Conservation (phyloP, 30 jellyfish, hydroid and myxozoan genomes). For the Hydractinia echinata region DNA sequence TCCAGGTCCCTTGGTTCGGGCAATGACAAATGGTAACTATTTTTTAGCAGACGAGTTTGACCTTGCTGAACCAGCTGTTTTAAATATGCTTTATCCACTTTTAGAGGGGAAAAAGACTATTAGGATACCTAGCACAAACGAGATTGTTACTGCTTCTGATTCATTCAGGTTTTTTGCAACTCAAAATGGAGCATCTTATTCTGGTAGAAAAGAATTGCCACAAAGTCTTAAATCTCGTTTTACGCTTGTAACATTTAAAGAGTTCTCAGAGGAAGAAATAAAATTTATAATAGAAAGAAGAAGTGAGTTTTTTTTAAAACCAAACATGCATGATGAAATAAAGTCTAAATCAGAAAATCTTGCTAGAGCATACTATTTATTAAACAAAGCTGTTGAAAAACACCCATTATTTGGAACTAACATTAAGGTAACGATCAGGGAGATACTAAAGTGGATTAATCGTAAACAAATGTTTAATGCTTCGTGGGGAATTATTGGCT, state of each 20-base stretch:
- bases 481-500: not conserved
- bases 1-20: conserved; percentile 23
- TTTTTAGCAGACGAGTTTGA: conserved; percentile 24
- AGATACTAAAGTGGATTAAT: conserved; percentile 3
- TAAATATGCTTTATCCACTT: conserved; percentile 14
- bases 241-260: not conserved
- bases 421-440: not conserved
- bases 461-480: not conserved
- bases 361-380: not conserved
- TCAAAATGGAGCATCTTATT: conserved; percentile 11
- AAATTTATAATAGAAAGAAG: not conserved
- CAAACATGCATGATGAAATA: not conserved
- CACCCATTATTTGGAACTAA: not conserved
- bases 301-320: not conserved
- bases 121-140: conserved; percentile 1
- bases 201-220: conserved; percentile 22
- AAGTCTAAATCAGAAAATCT: not conserved
- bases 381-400: not conserved
- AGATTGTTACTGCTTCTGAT: not conserved
- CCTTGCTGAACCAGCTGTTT: conserved; percentile 15
- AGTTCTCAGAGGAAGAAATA: not conserved
- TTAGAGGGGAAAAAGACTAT: conserved; percentile 14
- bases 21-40: conserved; percentile 1
- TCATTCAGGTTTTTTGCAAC: conserved; percentile 15
- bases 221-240: conserved; percentile 5